Base-by-base conservation (phyloP, 2,888 invertebrate species). In the Drosophila mercatorum region DNA sequence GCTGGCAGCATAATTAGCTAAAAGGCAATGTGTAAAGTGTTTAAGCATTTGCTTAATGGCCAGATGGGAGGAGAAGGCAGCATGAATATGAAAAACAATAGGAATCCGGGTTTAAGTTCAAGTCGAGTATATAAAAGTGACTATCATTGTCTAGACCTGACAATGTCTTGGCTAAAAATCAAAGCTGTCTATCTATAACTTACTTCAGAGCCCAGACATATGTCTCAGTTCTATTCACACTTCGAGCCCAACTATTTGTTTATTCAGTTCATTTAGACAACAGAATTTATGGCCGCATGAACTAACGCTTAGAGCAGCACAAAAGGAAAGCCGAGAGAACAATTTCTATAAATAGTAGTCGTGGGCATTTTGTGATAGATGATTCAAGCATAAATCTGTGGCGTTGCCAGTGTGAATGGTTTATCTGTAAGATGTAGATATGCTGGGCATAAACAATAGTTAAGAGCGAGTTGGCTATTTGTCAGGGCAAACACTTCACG, bases 1-100 rank as follows among this genome's bases (percentile, higher is more conserved):
- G 14, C 47, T n/a, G 26, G 58, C 52, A 64, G 55, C 72, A 80
- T 70, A 61, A 76, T 80, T 58, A 80, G 60, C 59, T 52, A 34
- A 46, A 46, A 26, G 38, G 22, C 80, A 47, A 57, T 40, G n/a
- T 46, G 60, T 34, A 3, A 41, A 55, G 22, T 46, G 14, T 41
- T 57, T 28, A 40, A 26, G 8, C 10, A 49, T 46, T 59, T 7
- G 57, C 60, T 43, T 61, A 75, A 75, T 60, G 59, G 47, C 5
- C 14, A n/a, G 14, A 43, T 44, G 4, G 8, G 22, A 34, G 31
- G 31, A 34, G 31, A 34, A 34, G 14, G 3, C 3, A 28, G 28
- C 28, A 28, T 5, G 28, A 28, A 28, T 28, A 28, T 4, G 28
- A 4, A 28, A 34, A 41, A 17, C 17, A 17, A 17, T 10, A 10